A percentile compares a stretch with the other conserved stretches of the same genome.
Evolutionary conservation across 1,140 invertebrate genomes (phyloP).

Genomic region (Rhyzopertha dominica): DNA sequence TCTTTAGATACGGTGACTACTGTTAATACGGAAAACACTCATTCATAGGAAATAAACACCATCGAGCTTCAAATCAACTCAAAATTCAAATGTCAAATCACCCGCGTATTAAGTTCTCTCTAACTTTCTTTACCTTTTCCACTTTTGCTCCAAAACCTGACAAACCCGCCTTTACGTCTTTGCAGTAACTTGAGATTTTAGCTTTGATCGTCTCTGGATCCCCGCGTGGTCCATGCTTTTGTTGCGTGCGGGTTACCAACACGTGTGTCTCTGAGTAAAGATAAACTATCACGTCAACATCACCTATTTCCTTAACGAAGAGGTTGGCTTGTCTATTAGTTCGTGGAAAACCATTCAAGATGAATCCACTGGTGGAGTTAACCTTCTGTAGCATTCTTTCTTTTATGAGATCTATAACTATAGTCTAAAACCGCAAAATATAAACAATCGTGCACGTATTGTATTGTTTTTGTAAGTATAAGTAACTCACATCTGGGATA

Average conservation of each 20-base stretch:
- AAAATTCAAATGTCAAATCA: no score
- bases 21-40: no score
- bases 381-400: slow-evolving; percentile 23
- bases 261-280: slow-evolving; percentile 19
- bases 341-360: slow-evolving; percentile 29
- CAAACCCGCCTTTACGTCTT: slow-evolving; percentile 19
- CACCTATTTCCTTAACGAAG: slow-evolving; percentile 28
- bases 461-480: no score
- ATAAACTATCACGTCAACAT: slow-evolving; percentile 28
- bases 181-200: slow-evolving; percentile 19
- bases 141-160: slow-evolving; percentile 17
- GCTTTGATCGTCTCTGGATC: slow-evolving; percentile 19
- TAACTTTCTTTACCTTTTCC: slow-evolving; percentile 20
- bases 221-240: slow-evolving; percentile 9
- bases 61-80: no score
- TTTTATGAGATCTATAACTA: slow-evolving; percentile 31
- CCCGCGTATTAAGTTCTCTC: no score
- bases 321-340: slow-evolving; percentile 26
- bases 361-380: slow-evolving; percentile 17
- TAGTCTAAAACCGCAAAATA: slow-evolving; percentile 12
- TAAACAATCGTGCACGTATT: no score
- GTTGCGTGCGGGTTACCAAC: slow-evolving; percentile 18
- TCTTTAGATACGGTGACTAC: no score
- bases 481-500: slow-evolving; percentile 22
- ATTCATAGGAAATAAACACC: no score